Percentiles rank a stretch among this genome's conserved stretches.
Conservation (phyloP, 2,113 vertebrate genomes). For the Eulemur rufifrons region DNA sequence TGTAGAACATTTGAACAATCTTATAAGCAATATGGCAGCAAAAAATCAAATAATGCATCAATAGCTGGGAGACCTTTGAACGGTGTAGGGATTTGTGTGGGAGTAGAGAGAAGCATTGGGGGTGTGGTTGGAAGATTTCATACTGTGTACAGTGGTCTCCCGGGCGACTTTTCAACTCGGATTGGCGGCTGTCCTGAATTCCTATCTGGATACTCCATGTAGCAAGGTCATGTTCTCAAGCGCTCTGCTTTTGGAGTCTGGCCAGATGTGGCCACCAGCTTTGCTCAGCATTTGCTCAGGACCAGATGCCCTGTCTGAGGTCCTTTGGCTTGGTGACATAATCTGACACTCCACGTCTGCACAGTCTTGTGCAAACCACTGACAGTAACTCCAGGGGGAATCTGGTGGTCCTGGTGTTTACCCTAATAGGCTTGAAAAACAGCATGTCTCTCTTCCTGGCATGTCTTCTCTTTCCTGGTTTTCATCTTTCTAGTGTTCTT, state of each 20-base stretch:
- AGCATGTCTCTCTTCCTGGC: slow-evolving; percentile 44
- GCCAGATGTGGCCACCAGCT: background rate
- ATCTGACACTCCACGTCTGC: background rate
- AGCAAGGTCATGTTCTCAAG: background rate
- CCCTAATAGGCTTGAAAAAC: slow-evolving; percentile 58
- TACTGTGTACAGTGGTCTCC: background rate
- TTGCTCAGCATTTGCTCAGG: slow-evolving; percentile 5
- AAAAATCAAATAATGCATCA: background rate
- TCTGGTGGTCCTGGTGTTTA: background rate
- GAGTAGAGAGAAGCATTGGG: background rate
- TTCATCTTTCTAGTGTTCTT: slow-evolving; percentile 75
- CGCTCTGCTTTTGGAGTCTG: background rate
- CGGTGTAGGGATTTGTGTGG: too few species aligned
- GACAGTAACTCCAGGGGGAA: background rate
- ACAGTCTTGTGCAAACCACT: background rate
- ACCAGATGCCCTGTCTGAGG: background rate
- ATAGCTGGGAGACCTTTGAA: background rate
- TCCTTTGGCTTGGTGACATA: background rate
- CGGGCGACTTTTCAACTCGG: background rate
- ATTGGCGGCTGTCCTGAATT: background rate
- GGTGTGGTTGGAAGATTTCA: background rate
- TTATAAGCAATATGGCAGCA: background rate
- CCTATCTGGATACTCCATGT: background rate
- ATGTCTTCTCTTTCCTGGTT: background rate
- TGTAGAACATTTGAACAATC: background rate